Conservation (phyloP, 2,113 vertebrate species). For the Xenus cinereus region DNA sequence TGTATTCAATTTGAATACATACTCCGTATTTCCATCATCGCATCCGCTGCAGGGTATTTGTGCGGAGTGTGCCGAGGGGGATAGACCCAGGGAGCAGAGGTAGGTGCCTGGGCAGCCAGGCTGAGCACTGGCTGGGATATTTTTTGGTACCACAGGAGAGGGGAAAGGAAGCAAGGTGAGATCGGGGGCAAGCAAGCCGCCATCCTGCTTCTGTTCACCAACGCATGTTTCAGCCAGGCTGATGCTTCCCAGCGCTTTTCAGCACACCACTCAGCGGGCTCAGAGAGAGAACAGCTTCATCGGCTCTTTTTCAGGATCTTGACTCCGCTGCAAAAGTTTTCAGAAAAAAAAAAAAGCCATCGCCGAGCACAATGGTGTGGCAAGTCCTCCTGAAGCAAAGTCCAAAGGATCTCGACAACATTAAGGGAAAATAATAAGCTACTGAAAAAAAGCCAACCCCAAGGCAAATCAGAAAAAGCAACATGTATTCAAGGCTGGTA, state of each 20-base stretch:
- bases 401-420: neutral
- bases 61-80: neutral
- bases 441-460: neutral
- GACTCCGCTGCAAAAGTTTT: neutral
- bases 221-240: neutral
- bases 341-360: neutral
- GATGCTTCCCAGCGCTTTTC: neutral
- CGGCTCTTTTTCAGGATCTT: neutral
- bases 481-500: neutral
- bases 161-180: neutral
- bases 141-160: neutral
- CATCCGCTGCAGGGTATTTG: neutral
- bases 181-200: neutral
- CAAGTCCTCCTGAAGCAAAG: neutral
- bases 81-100: neutral
- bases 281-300: neutral
- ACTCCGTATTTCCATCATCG: neutral
- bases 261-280: neutral
- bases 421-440: neutral
- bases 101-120: neutral
- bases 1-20: neutral
- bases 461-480: neutral
- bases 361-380: rapidly evolving
- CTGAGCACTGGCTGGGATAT: neutral
- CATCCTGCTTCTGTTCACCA: neutral